phyloP scores from a whole-genome alignment of 2,797 vertebrate genomes.

The Ceyx erithaca region DNA sequence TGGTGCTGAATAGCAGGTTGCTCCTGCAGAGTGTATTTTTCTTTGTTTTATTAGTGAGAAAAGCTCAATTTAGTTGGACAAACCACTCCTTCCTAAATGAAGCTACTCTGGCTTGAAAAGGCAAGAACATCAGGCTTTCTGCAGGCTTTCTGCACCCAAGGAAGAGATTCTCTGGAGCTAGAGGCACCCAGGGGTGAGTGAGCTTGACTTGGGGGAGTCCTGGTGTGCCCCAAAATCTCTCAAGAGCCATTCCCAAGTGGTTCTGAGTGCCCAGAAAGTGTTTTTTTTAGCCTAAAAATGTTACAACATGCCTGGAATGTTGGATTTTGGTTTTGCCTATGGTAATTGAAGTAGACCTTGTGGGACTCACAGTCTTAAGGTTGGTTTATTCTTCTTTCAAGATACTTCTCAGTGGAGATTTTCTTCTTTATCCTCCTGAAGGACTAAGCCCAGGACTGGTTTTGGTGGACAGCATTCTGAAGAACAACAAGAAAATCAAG shows the following conservation, averaged over 20 bases:
- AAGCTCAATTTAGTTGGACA: not conserved
- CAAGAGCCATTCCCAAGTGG: not conserved
- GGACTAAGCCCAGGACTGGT: accelerated
- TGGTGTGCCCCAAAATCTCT: not conserved
- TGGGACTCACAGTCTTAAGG: not conserved
- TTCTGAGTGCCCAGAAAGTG: not conserved
- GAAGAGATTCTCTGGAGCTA: not conserved
- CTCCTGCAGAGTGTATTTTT: not conserved
- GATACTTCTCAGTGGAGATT: not conserved
- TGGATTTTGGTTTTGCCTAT: not conserved
- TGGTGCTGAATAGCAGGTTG: not conserved
- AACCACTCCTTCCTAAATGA: not conserved
- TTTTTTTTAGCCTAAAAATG: not conserved
- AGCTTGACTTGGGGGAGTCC: not conserved
- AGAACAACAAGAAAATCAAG: not conserved
- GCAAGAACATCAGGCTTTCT: not conserved
- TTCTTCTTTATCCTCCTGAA: not conserved
- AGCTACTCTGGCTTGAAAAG: not conserved
- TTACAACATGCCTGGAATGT: not conserved
- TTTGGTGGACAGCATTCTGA: not conserved
- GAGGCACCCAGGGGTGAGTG: not conserved
- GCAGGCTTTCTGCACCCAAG: accelerated
- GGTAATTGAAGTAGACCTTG: not conserved
- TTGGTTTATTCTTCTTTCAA: not conserved
- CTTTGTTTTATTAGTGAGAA: not conserved